These are phyloP conservation scores for Pteruthius melanotis DNA, from an alignment of 2,113 vertebrate genomes.

Conservation along the genomic window DNA sequence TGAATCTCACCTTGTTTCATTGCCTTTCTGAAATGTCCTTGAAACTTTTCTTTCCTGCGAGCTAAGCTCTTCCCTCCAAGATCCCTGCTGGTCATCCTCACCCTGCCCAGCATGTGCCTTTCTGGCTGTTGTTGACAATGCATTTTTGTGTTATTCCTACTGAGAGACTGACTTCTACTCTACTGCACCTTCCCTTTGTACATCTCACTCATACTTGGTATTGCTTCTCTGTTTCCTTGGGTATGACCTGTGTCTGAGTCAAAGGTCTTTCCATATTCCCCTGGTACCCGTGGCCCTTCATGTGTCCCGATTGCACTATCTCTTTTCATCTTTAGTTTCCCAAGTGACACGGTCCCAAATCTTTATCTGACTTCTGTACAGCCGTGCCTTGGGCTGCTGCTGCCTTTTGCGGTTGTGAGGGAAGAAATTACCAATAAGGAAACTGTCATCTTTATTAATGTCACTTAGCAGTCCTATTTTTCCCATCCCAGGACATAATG, in stretches of 20 bases:
- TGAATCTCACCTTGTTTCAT: not conserved
- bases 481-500: not conserved
- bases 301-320: not conserved
- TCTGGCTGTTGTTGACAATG: not conserved
- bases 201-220: not conserved
- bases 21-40: not conserved
- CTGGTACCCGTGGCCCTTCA: not conserved
- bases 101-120: not conserved
- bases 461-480: not conserved
- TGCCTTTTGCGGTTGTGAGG: not conserved
- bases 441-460: not conserved
- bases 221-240: not conserved
- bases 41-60: not conserved
- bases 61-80: not conserved
- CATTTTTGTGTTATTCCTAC: not conserved
- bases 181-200: not conserved
- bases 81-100: not conserved
- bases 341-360: not conserved
- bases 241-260: not conserved
- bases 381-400: not conserved
- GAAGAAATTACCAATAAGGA: not conserved
- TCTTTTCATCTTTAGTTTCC: not conserved
- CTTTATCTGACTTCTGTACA: not conserved
- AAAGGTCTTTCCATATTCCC: not conserved
- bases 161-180: not conserved